Base-by-base conservation (phyloP, 2,888 invertebrate genomes). In the Neuroscelio doddi region DNA sequence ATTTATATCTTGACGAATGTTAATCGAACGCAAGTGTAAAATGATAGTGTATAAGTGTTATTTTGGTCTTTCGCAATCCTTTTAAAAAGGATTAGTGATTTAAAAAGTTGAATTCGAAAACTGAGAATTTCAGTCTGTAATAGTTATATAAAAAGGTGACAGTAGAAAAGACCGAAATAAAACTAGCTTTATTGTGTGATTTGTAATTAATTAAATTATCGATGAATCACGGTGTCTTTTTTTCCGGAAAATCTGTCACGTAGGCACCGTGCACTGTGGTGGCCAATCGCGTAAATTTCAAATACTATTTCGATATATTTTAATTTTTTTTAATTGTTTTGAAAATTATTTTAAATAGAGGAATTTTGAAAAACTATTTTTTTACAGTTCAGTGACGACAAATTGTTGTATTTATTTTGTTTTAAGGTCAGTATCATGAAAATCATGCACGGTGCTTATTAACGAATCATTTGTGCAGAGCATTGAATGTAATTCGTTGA, bases 401-500 rank as follows among this genome's bases (percentile, higher is more conserved):
- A 3, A 21, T 21, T 21, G 2, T 21, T 3, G 21, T 21, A 3
- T 5, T 3, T 21, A 21, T 21, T 21, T 21, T 21, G 21, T 21
- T n/a, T n/a, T n/a, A n/a, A n/a, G 21, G 21, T 5, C 5, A 21
- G 5, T 21, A 34, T 34, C 34, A 14, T 63, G 10, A 50, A 34
- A 30, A 32, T 47, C 9, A 49, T 14, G 45, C 63, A 63, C 57
- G 57, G 63, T 57, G 63, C 63, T 56, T 57, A 56, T 42, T 57
- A 36, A 52, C 52, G 63, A 58, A 52, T 52, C 44, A 39, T 64
- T 34, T 10, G 57, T 63, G 51, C 63, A 58, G 36, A 39, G 49
- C 52, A 63, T 53, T 58, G 64, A 57, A 32, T 64, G 64, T 64
- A 64, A 53, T 57, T 64, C 57, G 52, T 64, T 57, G 27, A 53